Conservation (phyloP, 2,113 vertebrate species). For the Gallinago paraguaiae region DNA sequence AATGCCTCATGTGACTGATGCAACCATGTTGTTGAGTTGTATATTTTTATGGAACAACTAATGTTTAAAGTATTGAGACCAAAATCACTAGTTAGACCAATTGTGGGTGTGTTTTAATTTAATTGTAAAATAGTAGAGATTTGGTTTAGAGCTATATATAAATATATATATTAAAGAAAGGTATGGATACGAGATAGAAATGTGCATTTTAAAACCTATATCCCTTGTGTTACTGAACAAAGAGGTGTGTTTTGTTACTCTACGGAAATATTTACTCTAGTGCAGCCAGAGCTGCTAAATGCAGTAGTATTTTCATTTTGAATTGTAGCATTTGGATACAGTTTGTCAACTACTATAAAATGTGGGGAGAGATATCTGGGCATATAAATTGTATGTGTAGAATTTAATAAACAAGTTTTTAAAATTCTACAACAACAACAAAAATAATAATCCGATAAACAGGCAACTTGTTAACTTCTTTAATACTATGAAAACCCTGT, state of each 20-base stretch:
- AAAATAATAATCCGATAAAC: background rate
- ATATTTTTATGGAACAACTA: conserved; percentile 72
- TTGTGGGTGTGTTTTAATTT: conserved; percentile 76
- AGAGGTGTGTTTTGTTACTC: conserved; percentile 23
- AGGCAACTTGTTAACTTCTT: background rate
- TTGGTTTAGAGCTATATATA: conserved; percentile 70
- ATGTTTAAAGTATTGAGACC: conserved; percentile 75
- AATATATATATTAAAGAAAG: conserved; percentile 66
- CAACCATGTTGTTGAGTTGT: conserved; percentile 56
- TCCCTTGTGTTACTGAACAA: conserved; percentile 23
- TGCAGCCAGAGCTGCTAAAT: conserved; percentile 33
- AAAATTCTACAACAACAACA: background rate
- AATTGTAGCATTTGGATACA: conserved; percentile 51
- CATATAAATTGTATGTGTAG: background rate
- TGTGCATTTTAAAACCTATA: conserved; percentile 29
- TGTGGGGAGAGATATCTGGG: background rate
- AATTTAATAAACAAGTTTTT: background rate
- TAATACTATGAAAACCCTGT: conserved; percentile 14
- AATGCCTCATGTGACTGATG: conserved; percentile 56
- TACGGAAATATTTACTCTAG: conserved; percentile 5
- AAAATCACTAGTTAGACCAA: conserved; percentile 73
- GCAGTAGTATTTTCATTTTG: conserved; percentile 33
- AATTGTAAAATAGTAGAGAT: conserved; percentile 74
- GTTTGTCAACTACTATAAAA: conserved; percentile 26
- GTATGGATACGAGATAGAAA: conserved; percentile 59